Conservation (phyloP, 2,888 invertebrate species). For the Netelia melanura region DNA sequence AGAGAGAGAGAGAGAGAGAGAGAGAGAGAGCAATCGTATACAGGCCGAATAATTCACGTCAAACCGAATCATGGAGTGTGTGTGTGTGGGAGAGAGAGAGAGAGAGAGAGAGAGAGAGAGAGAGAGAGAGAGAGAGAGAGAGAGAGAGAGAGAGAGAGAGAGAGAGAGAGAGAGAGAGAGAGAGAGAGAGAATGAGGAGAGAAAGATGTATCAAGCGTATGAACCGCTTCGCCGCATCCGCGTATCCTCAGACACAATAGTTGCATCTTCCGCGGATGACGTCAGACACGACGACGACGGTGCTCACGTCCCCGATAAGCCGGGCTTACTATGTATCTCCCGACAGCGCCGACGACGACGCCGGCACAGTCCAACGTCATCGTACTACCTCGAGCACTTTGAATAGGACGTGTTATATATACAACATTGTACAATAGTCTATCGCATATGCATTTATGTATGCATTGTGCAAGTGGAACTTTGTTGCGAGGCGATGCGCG, state of each 20-base stretch:
- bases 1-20: constrained; percentile 4
- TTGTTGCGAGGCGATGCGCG: constrained; percentile 35
- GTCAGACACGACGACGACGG: constrained; percentile 36
- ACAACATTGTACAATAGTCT: not conserved
- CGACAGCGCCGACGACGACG: constrained; percentile 23
- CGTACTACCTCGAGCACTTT: constrained; percentile 28
- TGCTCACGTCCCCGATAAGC: constrained; percentile 48
- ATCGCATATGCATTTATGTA: not conserved
- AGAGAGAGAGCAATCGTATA: constrained; percentile 23
- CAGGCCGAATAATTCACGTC: constrained; percentile 22
- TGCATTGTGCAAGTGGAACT: not conserved
- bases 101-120: not conserved
- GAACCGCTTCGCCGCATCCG: constrained; percentile 38
- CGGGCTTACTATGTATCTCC: constrained; percentile 13
- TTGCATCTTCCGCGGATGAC: constrained; percentile 41
- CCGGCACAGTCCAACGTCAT: constrained; percentile 4
- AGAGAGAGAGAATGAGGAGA: constrained; percentile 5
- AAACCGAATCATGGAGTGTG: not conserved
- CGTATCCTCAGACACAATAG: constrained; percentile 43
- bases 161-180: not conserved
- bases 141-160: not conserved
- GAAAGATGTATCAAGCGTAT: constrained; percentile 38
- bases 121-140: not conserved
- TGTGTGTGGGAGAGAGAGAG: too few species aligned
- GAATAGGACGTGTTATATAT: not conserved